Evolutionary conservation across 2,797 vertebrate genomes (phyloP), one percentile per base, ranked within the genome.

Genomic region (Cetoscarus ocellatus): DNA sequence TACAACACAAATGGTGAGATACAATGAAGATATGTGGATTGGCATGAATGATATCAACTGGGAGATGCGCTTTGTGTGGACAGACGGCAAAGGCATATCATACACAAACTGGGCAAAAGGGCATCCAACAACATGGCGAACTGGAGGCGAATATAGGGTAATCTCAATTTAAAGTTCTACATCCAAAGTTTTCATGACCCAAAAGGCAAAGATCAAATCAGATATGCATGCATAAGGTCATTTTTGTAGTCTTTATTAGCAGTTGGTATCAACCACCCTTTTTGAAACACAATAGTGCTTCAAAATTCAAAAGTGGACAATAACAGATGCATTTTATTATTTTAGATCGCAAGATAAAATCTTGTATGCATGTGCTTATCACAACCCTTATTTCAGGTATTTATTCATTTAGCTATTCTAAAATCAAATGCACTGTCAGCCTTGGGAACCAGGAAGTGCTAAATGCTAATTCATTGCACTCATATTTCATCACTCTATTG

Each of bases 71-170:
- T 99, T 97, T 77, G 84, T 97, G 45, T 99, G 98, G 98, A 99
- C 98, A 0, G 95, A 96, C 9, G 27, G 27, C 27, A 27, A 27
- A 27, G 27, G 27, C 4, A 27, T 27, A 27, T 27, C 27, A 2
- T 27, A 93, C 84, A 98, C 96, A 70, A 97, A 98, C 88, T 99
- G 98, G 98, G 97, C 95, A 5, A 97, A 97, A 90, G 97, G 97
- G 8, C 96, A 94, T 14, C 97, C 98, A 0, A 61, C 35, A 5
- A 47, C 93, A 0, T 52, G 38, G 11, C 90, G 91, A 7, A 78
- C 87, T 0, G 75, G 77, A 44, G 67, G 67, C n/a, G n/a, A n/a
- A 34, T 90, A 81, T 0, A 80, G 91, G 90, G 93, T 93, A 27
- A 50, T 54, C 73, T 27, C 3, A 36, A 1, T 6, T 53, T 55